Evolutionary conservation across 2,888 invertebrate species (phyloP).

Genomic region (Mylabris sibirica): DNA sequence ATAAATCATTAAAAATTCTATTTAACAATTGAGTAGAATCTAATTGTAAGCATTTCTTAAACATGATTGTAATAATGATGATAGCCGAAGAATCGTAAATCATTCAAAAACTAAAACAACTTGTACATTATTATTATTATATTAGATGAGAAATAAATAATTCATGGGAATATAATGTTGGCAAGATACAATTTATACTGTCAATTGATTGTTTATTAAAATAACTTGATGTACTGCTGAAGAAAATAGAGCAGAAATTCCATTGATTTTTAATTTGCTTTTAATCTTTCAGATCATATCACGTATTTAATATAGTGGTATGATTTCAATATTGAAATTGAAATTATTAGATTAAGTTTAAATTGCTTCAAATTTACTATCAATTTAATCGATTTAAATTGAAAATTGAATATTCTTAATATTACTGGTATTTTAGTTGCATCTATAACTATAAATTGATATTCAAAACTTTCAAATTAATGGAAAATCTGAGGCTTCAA

Average conservation of each 20-base stretch:
- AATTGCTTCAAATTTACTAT: slow-evolving; percentile 3
- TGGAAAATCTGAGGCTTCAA: no score
- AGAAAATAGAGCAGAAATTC: slow-evolving; percentile 20
- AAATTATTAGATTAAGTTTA: not conserved
- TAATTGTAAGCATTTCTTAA: not conserved
- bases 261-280: not conserved
- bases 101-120: not conserved
- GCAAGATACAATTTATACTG: slow-evolving; percentile 26
- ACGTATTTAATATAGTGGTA: slow-evolving; percentile 7
- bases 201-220: slow-evolving; percentile 20
- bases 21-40: not conserved
- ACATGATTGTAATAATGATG: not conserved
- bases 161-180: slow-evolving; percentile 12
- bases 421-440: no score
- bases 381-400: not conserved
- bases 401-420: not conserved
- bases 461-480: no score
- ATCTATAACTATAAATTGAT: no score
- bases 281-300: not conserved
- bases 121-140: slow-evolving; percentile 2
- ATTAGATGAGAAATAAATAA: slow-evolving; percentile 1
- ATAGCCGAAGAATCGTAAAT: not conserved
- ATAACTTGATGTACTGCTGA: slow-evolving; percentile 21
- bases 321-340: slow-evolving; percentile 9
- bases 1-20: not conserved